Conservation (phyloP, 2,113 vertebrate species). For the Psophia crepitans region DNA sequence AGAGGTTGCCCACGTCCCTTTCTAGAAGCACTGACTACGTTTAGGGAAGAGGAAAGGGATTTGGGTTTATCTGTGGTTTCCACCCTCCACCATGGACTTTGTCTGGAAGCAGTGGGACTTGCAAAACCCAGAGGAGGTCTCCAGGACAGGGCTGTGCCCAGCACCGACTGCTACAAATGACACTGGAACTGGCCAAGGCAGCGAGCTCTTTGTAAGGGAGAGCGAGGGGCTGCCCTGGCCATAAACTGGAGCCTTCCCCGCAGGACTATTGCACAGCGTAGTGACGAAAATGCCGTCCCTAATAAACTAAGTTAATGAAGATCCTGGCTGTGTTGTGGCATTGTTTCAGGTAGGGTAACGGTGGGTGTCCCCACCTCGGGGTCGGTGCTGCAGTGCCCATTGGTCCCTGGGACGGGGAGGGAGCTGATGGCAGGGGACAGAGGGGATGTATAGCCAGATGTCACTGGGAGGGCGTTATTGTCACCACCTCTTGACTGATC, state of each 20-base stretch:
- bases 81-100: background rate
- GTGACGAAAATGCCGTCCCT: slow-evolving; percentile 31
- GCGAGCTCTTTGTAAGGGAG: background rate
- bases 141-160: background rate
- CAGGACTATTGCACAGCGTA: background rate
- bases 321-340: background rate
- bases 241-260: background rate
- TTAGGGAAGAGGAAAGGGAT: background rate
- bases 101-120: background rate
- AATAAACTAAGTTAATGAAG: slow-evolving; percentile 71
- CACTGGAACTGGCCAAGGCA: background rate
- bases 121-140: background rate
- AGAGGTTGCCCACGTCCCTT: background rate
- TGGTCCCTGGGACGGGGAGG: background rate
- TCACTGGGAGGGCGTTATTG: background rate
- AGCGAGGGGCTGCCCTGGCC: background rate
- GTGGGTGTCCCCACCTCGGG: fast-evolving
- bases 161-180: background rate
- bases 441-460: background rate
- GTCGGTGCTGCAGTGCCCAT: background rate
- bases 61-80: background rate
- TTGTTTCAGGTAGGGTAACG: background rate
- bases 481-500: background rate
- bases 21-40: slow-evolving; percentile 49
- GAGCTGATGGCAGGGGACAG: background rate